Conservation (phyloP, 2,113 vertebrate species). For the Polyodon spathula region DNA sequence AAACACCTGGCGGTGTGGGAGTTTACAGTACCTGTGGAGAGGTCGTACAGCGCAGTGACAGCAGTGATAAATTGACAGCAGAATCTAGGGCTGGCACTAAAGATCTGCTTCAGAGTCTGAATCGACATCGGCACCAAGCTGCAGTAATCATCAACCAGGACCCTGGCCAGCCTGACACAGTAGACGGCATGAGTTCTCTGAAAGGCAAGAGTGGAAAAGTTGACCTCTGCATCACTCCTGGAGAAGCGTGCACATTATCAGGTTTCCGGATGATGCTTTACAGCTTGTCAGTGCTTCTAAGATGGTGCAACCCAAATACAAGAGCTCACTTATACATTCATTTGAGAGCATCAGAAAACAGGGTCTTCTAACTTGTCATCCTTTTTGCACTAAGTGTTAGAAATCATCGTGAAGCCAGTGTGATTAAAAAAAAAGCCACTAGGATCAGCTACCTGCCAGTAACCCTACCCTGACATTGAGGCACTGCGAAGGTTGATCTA, state of each 20-base stretch:
- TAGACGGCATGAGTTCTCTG: conserved; percentile 78
- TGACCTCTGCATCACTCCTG: background rate
- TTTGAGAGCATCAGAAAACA: too few species aligned
- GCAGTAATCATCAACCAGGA: conserved; percentile 91
- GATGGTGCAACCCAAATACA: too few species aligned
- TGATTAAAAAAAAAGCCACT: too few species aligned
- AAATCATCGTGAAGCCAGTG: too few species aligned
- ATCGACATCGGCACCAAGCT: conserved; percentile 81
- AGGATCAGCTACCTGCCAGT: background rate
- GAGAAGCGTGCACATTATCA: background rate
- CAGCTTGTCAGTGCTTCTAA: too few species aligned
- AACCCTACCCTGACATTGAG: background rate
- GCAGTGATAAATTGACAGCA: conserved; percentile 96
- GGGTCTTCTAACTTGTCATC: too few species aligned
- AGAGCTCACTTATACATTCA: too few species aligned
- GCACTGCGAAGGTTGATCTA: too few species aligned
- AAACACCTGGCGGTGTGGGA: background rate
- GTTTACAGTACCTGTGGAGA: conserved; percentile 67
- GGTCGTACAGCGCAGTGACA: conserved; percentile 79
- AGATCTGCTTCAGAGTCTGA: conserved; percentile 77
- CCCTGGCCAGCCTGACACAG: conserved; percentile 78
- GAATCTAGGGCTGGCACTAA: conserved; percentile 85
- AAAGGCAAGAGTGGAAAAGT: conserved; percentile 6
- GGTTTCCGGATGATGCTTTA: too few species aligned
- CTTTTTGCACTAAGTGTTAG: too few species aligned